A percentile compares a stretch with the other conserved stretches of the same genome.
These are phyloP conservation scores for Chondrilla cf. caribensis DNA, from an alignment of 37 sponge, comb jelly and placozoan species.

Conservation along the genomic window DNA sequence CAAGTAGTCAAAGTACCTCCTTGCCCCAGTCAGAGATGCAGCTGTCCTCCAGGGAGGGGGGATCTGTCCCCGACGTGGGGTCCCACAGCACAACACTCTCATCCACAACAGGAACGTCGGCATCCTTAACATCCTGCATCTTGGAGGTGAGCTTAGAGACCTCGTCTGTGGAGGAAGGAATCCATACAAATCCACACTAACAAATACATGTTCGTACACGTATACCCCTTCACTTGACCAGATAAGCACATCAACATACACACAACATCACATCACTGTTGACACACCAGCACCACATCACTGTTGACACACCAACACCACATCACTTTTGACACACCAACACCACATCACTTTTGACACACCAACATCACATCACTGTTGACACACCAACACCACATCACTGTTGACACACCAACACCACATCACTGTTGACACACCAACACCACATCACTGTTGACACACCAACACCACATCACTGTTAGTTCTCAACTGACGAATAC, in stretches of 20 bases:
- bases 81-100: conserved; percentile 32
- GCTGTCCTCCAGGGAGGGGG: conserved; percentile 53
- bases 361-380: neutral
- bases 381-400: neutral
- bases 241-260: neutral
- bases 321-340: neutral
- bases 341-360: too few relatives aligned
- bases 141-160: conserved; percentile 62
- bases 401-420: too few relatives aligned
- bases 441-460: too few relatives aligned
- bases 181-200: neutral
- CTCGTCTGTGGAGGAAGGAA: conserved; percentile 43
- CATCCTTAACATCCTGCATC: conserved; percentile 64
- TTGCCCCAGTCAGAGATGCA: conserved; percentile 83
- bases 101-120: conserved; percentile 70
- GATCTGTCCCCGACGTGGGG: conserved; percentile 54
- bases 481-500: neutral
- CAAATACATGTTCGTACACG: neutral
- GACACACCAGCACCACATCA: neutral
- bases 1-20: too few relatives aligned
- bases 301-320: too few relatives aligned
- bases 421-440: neutral
- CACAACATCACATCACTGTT: neutral
- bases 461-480: neutral
- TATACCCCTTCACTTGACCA: neutral